Evolutionary conservation across 2,888 invertebrate species (phyloP), one percentile per base, ranked within the genome.

Genomic region (Andricus quercusramuli): DNA sequence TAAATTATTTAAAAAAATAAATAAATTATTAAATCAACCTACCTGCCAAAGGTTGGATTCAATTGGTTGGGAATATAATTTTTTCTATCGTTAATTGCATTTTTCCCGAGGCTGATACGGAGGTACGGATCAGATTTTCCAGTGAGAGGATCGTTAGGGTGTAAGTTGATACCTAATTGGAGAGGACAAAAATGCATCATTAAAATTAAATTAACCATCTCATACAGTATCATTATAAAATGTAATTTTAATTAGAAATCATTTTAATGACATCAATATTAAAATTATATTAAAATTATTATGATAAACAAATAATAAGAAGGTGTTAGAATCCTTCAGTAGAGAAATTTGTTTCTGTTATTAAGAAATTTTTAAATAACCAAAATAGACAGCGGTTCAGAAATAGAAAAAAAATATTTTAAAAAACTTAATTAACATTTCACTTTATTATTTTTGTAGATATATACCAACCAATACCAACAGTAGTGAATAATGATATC

Each of bases 21-120:
- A n/a, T n/a, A n/a, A n/a, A n/a, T n/a, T n/a, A n/a, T n/a, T 11
- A 9, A 62, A 25, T 67, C 56, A 82, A 93, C 93, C 90, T 93
- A 95, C 95, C 94, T 96, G 78, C 98, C 98, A 93, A 98, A 98
- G 32, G 96, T 94, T 0, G 98, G 98, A 93, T 97, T 97, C 25
- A 96, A 92, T 86, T 96, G 96, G 90, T 96, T 96, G 2, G 95
- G 94, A 59, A 96, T 93, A 90, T 95, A 96, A 86, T 95, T 94
- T 22, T 96, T 95, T 77, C 95, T 94, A 91, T 97, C 97, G 64
- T 94, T 94, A 64, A 96, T 93, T 1, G 93, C 93, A 80, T 95
- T 95, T 74, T 94, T 94, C 0, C 97, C 97, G 67, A 97, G 94
- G 79, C 93, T 94, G 11, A 98, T 91, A 20, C 95, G 93, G 0